Base-by-base conservation (phyloP, 92 coral and sea anemone genomes). In the Pocillopora grandis region DNA sequence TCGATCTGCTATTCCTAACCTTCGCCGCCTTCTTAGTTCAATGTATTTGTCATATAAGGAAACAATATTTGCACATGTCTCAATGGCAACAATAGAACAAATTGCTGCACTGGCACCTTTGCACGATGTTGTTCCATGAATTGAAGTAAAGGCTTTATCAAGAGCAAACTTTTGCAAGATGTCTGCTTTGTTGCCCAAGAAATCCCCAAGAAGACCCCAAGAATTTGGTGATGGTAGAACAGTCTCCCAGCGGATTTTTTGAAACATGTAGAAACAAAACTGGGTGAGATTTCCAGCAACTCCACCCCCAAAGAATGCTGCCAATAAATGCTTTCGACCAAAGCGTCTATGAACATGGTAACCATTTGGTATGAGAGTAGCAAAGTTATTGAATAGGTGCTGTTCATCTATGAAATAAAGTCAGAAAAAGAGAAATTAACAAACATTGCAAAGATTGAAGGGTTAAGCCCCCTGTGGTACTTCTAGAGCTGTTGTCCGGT, bases 31-130 rank as follows among this genome's bases (percentile, higher is more conserved):
- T 33, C 83, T 49, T 37, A 87, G 78, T 83, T 81, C 84, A 58
- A 78, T 82, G 79, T 88, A 82, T 75, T 89, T 92, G 58, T 75
- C 82, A 13, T 88, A 77, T 62, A 94, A 56, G 49, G 93, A 88
- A 55, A 83, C 85, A 15, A 91, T 21, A 75, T 87, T 90, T 1
- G 88, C 84, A 72, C 98, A 96, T 58, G 98, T 90, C 82, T 94
- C 93, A 12, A 94, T 71, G 15, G 98, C 95, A 68, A 96, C 35
- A 20, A 96, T 65, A 33, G 96, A 85, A 23, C 90, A 81, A 67
- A 96, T 76, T 2, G 96, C 95, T 37, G 98, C 98, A 85, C 98
- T 96, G 19, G 95, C 92, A 52, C 98, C 98, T 5, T 84, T 80
- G 80, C 98, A 93, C 3, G 96, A 91, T 67, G 94, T 87, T 87